Conservation (phyloP, 1,140 invertebrate species). For the Helicoverpa zea region DNA sequence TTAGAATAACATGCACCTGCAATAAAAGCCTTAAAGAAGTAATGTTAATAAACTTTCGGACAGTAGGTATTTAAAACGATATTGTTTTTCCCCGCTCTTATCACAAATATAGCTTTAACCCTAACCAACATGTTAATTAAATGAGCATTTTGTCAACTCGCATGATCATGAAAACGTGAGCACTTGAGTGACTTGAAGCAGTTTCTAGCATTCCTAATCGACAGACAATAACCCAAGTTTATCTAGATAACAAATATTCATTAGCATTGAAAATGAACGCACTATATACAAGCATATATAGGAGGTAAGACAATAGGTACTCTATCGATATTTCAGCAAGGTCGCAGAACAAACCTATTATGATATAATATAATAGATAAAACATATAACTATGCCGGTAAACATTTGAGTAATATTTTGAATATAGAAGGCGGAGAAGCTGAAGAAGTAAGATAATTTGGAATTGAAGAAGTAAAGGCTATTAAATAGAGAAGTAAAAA, state of each 20-base stretch:
- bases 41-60: no score
- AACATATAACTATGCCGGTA: not conserved
- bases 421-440: no score
- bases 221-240: conserved; percentile 73
- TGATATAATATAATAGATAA: conserved; percentile 21
- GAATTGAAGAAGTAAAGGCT: no score
- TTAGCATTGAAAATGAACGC: conserved; percentile 78
- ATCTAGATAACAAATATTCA: conserved; percentile 73
- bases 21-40: no score
- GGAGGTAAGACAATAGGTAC: conserved; percentile 64
- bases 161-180: not conserved
- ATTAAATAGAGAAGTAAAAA: no score
- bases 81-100: no score
- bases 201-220: conserved; percentile 62
- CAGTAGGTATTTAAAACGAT: no score
- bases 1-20: no score
- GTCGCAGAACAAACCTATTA: conserved; percentile 47
- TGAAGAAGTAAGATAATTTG: no score
- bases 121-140: not conserved
- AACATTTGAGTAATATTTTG: not conserved
- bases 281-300: conserved; percentile 49
- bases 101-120: no score
- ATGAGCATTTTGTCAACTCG: not conserved
- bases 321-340: conserved; percentile 66
- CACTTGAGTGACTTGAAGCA: not conserved